phyloP scores from a whole-genome alignment of 2,888 invertebrate species.

The Brachyptera putata region DNA sequence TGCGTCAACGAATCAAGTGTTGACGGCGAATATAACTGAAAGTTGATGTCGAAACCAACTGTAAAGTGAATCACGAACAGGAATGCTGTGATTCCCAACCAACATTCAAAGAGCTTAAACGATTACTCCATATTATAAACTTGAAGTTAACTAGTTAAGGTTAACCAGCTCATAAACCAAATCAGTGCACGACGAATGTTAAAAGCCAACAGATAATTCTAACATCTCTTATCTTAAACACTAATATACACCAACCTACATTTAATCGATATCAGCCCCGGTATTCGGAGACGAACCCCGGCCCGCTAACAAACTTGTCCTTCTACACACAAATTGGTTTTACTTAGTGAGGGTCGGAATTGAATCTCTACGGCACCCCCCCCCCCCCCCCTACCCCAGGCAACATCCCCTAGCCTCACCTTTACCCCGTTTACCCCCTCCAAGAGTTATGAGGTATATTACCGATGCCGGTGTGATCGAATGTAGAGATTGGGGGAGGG shows the following conservation, averaged over 20 bases:
- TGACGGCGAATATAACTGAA: no score
- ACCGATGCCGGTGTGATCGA: slow-evolving; percentile 18
- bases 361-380: slow-evolving; percentile 19
- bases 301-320: slow-evolving; percentile 20
- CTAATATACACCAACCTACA: slow-evolving; percentile 7
- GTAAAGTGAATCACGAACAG: no score
- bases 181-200: no score
- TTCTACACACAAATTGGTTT: slow-evolving; percentile 28
- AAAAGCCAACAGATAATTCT: no score
- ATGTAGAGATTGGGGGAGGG: slow-evolving; percentile 9
- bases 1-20: no score
- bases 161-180: no score
- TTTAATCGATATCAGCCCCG: slow-evolving; percentile 1
- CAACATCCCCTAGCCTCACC: slow-evolving; percentile 1
- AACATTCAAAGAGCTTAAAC: no score
- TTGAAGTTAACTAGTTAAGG: no score
- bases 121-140: no score
- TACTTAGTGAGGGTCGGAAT: slow-evolving; percentile 26
- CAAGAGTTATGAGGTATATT: slow-evolving; percentile 20
- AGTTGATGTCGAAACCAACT: no score
- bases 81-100: no score
- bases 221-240: slow-evolving; percentile 3
- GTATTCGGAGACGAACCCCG: background rate
- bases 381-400: background rate
- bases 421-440: background rate